phyloP scores from a whole-genome alignment of 1,140 invertebrate genomes.

The Psilanteris sp. region DNA sequence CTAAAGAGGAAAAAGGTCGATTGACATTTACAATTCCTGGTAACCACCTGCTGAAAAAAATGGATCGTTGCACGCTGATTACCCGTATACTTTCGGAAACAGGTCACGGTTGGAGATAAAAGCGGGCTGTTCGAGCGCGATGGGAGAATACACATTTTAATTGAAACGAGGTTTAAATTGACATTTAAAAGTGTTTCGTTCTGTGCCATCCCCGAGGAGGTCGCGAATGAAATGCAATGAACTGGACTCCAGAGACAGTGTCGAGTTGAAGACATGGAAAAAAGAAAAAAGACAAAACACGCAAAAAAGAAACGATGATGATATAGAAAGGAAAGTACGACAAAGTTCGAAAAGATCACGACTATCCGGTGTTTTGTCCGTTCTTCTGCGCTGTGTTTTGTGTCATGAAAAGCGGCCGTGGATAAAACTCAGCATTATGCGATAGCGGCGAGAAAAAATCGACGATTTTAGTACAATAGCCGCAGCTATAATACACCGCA shows the following conservation, averaged over 20 bases:
- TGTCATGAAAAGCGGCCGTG: constrained; percentile 19
- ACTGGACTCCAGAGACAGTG: constrained; percentile 12
- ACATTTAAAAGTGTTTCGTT: constrained; percentile 33
- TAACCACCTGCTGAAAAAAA: constrained; percentile 41
- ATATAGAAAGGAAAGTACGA: neutral
- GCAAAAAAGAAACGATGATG: neutral
- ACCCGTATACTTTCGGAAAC: constrained; percentile 46
- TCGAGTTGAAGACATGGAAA: neutral
- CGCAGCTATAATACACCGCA: constrained; percentile 22
- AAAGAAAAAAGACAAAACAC: neutral
- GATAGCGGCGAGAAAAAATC: constrained; percentile 42
- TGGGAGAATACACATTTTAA: constrained; percentile 41
- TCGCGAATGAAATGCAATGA: constrained; percentile 14
- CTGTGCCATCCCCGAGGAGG: neutral
- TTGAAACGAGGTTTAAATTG: constrained; percentile 49
- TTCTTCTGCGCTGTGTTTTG: constrained; percentile 12
- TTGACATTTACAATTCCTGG: constrained; percentile 22
- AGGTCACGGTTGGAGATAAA: constrained; percentile 50
- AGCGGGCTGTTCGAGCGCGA: constrained; percentile 14
- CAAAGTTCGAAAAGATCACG: constrained; percentile 27
- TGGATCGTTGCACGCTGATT: constrained; percentile 27
- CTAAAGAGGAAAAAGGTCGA: constrained; percentile 21
- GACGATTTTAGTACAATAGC: constrained; percentile 28
- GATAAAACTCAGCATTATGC: constrained; percentile 35
- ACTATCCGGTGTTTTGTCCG: constrained; percentile 29